Evolutionary conservation across 2,113 vertebrate genomes (phyloP).

Genomic region (Amphiprion ocellaris): DNA sequence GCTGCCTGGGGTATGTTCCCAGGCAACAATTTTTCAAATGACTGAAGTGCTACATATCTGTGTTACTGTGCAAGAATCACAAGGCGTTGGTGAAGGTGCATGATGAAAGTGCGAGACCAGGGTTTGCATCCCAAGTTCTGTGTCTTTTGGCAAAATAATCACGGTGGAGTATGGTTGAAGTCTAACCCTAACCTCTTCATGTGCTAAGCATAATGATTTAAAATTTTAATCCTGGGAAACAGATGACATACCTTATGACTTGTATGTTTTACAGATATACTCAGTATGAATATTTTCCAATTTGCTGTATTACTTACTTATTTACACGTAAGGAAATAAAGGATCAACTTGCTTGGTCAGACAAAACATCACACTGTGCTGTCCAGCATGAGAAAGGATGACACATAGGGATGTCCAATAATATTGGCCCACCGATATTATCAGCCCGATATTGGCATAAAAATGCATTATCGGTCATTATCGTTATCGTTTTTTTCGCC

Average conservation of each 20-base stretch:
- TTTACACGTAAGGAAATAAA: not conserved
- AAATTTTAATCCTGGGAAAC: too few relatives aligned
- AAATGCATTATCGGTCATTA: too few relatives aligned
- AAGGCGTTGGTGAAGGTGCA: not conserved
- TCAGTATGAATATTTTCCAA: too few relatives aligned
- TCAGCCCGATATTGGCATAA: too few relatives aligned
- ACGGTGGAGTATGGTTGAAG: not conserved
- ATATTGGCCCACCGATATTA: too few relatives aligned
- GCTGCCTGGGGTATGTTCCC: conserved; percentile 7
- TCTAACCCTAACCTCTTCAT: not conserved
- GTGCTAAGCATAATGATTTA: too few relatives aligned
- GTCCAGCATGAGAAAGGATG: too few relatives aligned
- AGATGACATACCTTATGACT: too few relatives aligned
- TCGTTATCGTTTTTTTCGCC: too few relatives aligned
- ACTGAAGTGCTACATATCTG: not conserved
- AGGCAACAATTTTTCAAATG: conserved; percentile 21
- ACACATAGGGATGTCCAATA: too few relatives aligned
- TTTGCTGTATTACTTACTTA: too few relatives aligned
- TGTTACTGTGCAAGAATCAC: not conserved
- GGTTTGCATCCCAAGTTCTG: not conserved
- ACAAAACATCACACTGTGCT: not conserved
- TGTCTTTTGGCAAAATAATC: not conserved
- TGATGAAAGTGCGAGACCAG: not conserved
- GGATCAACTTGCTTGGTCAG: not conserved
- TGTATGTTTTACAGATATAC: too few relatives aligned